Evolutionary conservation across 2,888 invertebrate species (phyloP), one percentile per base, ranked within the genome.

Genomic region (Monochamus alternatus): DNA sequence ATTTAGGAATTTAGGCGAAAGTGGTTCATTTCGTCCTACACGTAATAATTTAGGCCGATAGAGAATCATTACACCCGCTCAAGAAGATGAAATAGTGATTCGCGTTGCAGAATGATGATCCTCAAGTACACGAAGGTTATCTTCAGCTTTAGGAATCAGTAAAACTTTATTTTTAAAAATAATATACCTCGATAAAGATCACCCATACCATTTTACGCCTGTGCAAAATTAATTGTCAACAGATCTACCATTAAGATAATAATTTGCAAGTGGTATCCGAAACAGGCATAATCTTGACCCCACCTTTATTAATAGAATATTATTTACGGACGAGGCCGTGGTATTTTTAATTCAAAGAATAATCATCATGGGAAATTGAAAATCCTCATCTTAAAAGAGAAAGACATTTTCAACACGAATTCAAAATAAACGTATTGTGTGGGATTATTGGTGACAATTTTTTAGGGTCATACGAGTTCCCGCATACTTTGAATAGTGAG

Each of bases 401-500:
- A n/a, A n/a, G n/a, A n/a, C n/a, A n/a, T n/a, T n/a, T n/a, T n/a
- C n/a, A n/a, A n/a, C n/a, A 65, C 43, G 65, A 73, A 60, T 68
- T 74, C 38, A 74, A 62, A 31, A 38, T 67, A n/a, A 47, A 74
- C 60, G 38, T 74, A 22, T 74, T 51, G 52, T 74, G 63, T 47
- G 68, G 38, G 32, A 55, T 74, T 3, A 31, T 51, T 22, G 30
- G n/a, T 67, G 31, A n/a, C 51, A 4, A 22, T 67, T 67, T 67
- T 38, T 38, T 38, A 5, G 38, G 38, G 38, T 5, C 38, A 38
- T 38, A 38, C 38, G 38, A 38, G 38, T 38, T 38, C 5, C 5
- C 38, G 38, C 38, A 38, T 38, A 38, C 38, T 38, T 38, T 38
- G 38, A 38, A 38, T 38, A 5, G 38, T n/a, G n/a, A n/a, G n/a